Evolutionary conservation across 2,113 vertebrate species (phyloP).

Genomic region (Spea multiplicata): DNA sequence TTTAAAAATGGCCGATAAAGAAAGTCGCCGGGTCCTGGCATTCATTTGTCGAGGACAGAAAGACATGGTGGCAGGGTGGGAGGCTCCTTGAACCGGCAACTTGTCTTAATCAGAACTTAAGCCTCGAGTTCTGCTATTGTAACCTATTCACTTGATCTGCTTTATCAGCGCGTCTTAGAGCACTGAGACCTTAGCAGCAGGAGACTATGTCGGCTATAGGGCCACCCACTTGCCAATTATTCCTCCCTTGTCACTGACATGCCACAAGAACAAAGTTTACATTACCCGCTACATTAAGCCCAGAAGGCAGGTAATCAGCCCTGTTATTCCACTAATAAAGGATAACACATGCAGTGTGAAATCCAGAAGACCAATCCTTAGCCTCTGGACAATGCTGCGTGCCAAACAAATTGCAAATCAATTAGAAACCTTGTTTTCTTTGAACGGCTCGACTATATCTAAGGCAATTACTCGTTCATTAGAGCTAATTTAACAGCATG

Average conservation of each 20-base stretch:
- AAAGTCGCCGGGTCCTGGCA: conserved; percentile 49
- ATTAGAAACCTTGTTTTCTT: conserved; percentile 99
- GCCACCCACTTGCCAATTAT: conserved; percentile 99
- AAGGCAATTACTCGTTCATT: conserved; percentile 99
- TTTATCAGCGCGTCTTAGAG: conserved; percentile 80
- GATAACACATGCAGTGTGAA: conserved; percentile 99
- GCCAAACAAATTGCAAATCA: conserved; percentile 98
- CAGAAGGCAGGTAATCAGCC: conserved; percentile 98
- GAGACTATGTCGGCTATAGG: conserved; percentile 84
- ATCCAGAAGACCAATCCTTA: conserved; percentile 97
- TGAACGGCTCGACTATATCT: conserved; percentile 96
- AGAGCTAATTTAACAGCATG: conserved; percentile 96
- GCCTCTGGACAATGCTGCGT: conserved; percentile 88
- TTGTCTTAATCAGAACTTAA: conserved; percentile 76
- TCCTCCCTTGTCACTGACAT: conserved; percentile 90
- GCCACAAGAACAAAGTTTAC: conserved; percentile 99
- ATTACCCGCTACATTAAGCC: conserved; percentile 99
- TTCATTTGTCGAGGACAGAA: conserved; percentile 69
- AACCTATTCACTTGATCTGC: conserved; percentile 95
- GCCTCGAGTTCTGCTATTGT: conserved; percentile 95
- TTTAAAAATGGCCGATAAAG: conserved; percentile 1
- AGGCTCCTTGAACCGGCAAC: conserved; percentile 67
- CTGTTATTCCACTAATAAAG: conserved; percentile 99
- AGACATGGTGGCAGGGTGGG: conserved; percentile 51
- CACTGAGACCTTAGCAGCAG: conserved; percentile 80